phyloP scores from a whole-genome alignment of 2,113 vertebrate genomes.

The Equus quagga region DNA sequence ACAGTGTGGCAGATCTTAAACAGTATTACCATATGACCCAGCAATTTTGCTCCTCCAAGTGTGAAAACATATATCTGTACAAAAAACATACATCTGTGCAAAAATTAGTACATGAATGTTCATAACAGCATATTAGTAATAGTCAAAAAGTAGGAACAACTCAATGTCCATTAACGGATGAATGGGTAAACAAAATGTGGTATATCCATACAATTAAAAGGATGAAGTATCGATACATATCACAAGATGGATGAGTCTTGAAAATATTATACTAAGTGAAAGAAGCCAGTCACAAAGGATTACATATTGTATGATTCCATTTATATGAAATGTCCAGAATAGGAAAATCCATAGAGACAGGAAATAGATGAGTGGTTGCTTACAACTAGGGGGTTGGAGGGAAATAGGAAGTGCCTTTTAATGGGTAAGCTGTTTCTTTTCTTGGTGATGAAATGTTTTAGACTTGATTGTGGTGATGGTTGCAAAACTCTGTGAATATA shows the following conservation, averaged over 20 bases:
- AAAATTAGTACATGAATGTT: background rate
- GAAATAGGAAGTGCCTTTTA: background rate
- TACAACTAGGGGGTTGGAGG: background rate
- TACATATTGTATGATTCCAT: background rate
- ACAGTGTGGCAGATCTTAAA: background rate
- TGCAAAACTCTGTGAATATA: background rate
- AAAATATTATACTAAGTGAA: background rate
- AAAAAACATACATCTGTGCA: background rate
- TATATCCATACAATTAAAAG: background rate
- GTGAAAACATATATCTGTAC: background rate
- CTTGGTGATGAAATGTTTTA: background rate
- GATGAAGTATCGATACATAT: background rate
- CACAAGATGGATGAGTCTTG: background rate
- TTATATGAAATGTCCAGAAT: background rate
- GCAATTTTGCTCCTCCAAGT: background rate
- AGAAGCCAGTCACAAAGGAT: background rate
- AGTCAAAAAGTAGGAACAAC: background rate
- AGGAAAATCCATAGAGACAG: background rate
- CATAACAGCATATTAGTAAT: background rate
- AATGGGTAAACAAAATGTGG: background rate
- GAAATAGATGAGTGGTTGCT: background rate
- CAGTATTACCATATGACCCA: background rate
- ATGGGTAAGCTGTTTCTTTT: background rate
- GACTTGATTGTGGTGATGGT: background rate
- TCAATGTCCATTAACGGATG: background rate